Percentiles rank a stretch among this genome's conserved stretches.
phyloP scores from a whole-genome alignment of 1,140 invertebrate genomes.

The Diachasma alloeum region DNA sequence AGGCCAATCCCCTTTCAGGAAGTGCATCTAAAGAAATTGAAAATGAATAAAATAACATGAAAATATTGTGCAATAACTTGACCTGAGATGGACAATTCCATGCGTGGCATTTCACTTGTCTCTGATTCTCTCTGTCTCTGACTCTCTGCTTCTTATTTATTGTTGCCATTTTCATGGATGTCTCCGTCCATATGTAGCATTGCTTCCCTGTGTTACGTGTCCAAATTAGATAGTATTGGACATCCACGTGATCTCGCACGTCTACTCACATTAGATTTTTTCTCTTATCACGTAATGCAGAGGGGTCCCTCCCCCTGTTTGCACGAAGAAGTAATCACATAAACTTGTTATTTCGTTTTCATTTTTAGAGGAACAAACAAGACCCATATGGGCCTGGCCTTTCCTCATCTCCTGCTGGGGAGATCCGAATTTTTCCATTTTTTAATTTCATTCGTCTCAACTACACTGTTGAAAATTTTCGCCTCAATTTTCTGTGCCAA shows the following conservation, averaged over 20 bases:
- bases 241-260: conserved; percentile 1
- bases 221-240: conserved; percentile 10
- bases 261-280: conserved; percentile 16
- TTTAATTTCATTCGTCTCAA: no score
- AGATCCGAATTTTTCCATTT: no score
- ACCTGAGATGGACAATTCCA: background rate
- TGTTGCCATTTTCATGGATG: background rate
- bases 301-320: background rate
- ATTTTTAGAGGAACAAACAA: no score
- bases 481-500: no score
- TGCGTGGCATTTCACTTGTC: background rate
- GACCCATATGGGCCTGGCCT: no score
- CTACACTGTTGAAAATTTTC: no score
- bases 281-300: conserved; percentile 30
- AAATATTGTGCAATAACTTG: no score
- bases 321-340: conserved; percentile 29
- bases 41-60: no score
- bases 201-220: conserved; percentile 24
- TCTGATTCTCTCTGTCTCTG: no score
- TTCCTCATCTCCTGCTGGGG: no score
- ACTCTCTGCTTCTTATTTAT: background rate
- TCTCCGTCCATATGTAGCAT: background rate
- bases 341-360: background rate
- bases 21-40: background rate
- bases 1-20: background rate